These are phyloP conservation scores for Neodiprion lecontei DNA, from an alignment of 1,140 invertebrate genomes.

Conservation along the genomic window DNA sequence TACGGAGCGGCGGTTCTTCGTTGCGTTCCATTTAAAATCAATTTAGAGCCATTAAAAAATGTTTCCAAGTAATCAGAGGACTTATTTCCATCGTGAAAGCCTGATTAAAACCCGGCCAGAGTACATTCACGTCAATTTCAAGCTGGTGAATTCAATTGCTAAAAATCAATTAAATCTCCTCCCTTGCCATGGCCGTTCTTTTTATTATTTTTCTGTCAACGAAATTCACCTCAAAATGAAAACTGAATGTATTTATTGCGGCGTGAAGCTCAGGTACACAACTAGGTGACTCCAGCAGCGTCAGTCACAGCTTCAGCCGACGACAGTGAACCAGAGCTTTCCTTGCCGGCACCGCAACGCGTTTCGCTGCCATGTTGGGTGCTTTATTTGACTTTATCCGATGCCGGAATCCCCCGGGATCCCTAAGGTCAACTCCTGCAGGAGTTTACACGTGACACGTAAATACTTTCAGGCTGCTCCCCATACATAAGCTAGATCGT, in stretches of 20 bases:
- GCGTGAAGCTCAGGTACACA: no score
- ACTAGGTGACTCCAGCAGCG: no score
- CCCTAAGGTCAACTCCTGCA: slow-evolving; percentile 1
- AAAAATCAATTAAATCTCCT: no score
- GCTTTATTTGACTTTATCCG: slow-evolving; percentile 7
- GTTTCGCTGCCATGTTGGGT: neutral
- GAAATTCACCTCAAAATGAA: no score
- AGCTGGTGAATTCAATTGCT: no score
- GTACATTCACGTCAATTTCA: no score
- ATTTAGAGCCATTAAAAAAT: neutral
- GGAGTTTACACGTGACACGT: slow-evolving; percentile 11
- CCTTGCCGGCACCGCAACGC: neutral
- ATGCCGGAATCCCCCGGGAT: neutral
- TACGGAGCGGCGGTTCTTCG: neutral
- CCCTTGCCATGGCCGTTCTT: no score
- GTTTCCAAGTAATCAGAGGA: neutral
- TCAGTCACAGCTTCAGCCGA: neutral
- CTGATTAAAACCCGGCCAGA: no score
- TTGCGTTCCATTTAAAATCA: neutral
- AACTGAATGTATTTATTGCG: no score
- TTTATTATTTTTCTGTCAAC: no score
- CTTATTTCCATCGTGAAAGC: neutral
- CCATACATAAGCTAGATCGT: neutral
- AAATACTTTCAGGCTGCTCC: slow-evolving; percentile 7
- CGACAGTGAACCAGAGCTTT: neutral